Base-by-base conservation (phyloP, 2,888 invertebrate genomes). In the Erebia aethiops region DNA sequence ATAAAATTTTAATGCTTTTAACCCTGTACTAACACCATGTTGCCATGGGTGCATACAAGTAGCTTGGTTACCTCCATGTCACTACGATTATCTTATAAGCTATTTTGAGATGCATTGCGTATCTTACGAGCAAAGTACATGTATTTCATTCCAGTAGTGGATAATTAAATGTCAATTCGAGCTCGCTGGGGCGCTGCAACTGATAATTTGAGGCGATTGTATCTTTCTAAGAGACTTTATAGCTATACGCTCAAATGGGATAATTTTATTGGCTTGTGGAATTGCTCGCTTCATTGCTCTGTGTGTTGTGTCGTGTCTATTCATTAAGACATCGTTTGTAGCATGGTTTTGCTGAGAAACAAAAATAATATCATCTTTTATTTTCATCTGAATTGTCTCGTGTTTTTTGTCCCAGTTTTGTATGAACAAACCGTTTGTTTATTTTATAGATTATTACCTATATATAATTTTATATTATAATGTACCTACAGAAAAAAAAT, bases 101-200 rank as follows among this genome's bases (percentile, higher is more conserved):
- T 66, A n/a, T 41, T 58, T 21, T 58, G 8, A 54, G 66, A 62
- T 66, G 52, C 35, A 56, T 56, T 70, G 56, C 70, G 57, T 67
- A 67, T 65, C 67, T 67, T 67, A 67, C 21, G 58, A 70, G 49
- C 58, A 60, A 70, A 61, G 70, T 66, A 70, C 70, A 49, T 62
- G 70, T 49, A 65, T 43, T 66, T 70, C 70, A 66, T 70, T 70
- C 71, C 66, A 69, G 71, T 69, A 66, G 61, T 62, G 64, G 72
- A 75, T 77, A 76, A 76, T 76, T 75, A 77, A 77, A 77, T 76
- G 74, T 75, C 74, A 77, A 71, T 69, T 70, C 69, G 64, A 71
- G 65, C 72, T 69, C 67, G 71, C 72, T 61, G 64, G 70, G 68
- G 63, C 65, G 66, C 72, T 61, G 67, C 71, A 72, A 67, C 73